A percentile compares a stretch with the other conserved stretches of the same genome.
These are phyloP conservation scores for Muscicapa adusta DNA, from an alignment of 2,113 vertebrate species.

Conservation along the genomic window DNA sequence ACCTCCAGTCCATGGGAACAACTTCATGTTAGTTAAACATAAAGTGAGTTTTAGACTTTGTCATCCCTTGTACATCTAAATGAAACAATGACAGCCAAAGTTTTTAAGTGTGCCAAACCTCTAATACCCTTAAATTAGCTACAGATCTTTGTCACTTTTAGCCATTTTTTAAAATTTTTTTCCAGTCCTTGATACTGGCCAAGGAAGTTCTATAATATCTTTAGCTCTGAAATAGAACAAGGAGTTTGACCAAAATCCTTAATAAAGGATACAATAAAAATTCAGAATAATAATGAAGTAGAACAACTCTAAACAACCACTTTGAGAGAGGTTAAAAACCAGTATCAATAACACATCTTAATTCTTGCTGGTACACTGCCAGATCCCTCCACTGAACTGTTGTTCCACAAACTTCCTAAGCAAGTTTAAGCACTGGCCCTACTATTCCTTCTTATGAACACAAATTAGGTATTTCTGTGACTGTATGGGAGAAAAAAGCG, in stretches of 20 bases:
- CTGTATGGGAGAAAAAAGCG: background rate
- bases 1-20: background rate
- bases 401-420: background rate
- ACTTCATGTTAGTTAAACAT: background rate
- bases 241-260: background rate
- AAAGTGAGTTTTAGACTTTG: background rate
- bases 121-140: background rate
- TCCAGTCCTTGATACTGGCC: background rate
- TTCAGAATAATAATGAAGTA: background rate
- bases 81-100: background rate
- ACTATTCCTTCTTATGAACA: background rate
- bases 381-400: background rate
- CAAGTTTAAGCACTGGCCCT: background rate
- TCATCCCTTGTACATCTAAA: background rate
- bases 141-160: background rate
- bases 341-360: background rate
- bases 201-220: background rate
- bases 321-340: rapidly evolving
- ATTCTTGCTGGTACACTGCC: background rate
- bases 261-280: background rate
- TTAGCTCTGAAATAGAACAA: background rate
- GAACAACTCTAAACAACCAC: background rate
- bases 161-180: background rate
- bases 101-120: background rate
- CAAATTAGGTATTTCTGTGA: background rate